A percentile compares a stretch with the other conserved stretches of the same genome.
Evolutionary conservation across 2,797 vertebrate genomes (phyloP).

Genomic region (Galagoides demidoff): DNA sequence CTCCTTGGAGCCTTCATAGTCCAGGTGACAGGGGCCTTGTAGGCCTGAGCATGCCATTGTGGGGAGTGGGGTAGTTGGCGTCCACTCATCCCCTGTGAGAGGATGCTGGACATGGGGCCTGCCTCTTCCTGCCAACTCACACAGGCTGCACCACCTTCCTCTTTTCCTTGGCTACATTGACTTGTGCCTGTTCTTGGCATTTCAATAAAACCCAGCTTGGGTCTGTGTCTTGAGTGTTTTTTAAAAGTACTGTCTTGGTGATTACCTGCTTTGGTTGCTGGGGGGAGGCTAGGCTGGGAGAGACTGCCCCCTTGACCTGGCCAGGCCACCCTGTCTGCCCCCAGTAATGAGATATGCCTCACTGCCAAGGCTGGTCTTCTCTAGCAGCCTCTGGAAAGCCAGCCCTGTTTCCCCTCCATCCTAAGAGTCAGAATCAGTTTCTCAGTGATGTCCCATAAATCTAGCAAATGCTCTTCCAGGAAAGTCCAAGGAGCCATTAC

Average conservation of each 20-base stretch:
- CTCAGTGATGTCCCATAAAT: neutral
- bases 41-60: constrained; percentile 62
- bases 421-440: constrained; percentile 4
- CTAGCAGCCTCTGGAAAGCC: neutral
- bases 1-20: neutral
- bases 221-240: constrained; percentile 75
- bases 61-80: neutral
- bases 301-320: neutral
- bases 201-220: constrained; percentile 80
- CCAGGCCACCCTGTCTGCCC: neutral
- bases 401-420: neutral
- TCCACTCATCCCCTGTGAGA: neutral
- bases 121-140: constrained; percentile 14
- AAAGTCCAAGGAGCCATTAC: neutral
- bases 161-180: constrained; percentile 54
- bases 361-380: neutral
- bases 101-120: neutral
- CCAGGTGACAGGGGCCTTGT: neutral
- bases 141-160: neutral
- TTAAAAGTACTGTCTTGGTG: constrained; percentile 15
- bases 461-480: neutral
- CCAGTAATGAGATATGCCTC: neutral
- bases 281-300: neutral
- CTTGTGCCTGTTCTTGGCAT: constrained; percentile 67
- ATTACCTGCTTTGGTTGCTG: constrained; percentile 19